phyloP scores from a whole-genome alignment of 2,113 vertebrate species.

The Oostethus manadensis region DNA sequence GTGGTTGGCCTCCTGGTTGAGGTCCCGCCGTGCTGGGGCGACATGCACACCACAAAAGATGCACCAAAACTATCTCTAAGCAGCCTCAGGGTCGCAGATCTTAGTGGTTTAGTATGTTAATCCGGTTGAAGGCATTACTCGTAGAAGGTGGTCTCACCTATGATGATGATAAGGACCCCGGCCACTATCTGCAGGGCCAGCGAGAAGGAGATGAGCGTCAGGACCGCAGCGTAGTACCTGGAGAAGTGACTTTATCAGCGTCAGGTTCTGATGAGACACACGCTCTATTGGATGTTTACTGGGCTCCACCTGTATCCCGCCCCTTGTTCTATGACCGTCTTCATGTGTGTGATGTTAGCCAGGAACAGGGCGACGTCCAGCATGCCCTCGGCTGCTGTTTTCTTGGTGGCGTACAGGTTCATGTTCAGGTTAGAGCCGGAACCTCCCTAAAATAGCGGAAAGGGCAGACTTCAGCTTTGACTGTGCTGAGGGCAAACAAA shows the following conservation, averaged over 20 bases:
- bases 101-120: conserved; percentile 50
- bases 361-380: conserved; percentile 84
- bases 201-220: conserved; percentile 83
- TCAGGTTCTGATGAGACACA: not conserved
- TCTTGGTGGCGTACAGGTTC: conserved; percentile 89
- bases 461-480: not conserved
- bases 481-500: not conserved
- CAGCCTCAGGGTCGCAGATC: not conserved
- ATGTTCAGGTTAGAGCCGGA: conserved; percentile 71
- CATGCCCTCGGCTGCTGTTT: conserved; percentile 87
- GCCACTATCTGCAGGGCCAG: conserved; percentile 81
- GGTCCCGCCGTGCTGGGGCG: conserved; percentile 79
- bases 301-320: conserved; percentile 61
- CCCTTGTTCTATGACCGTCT: conserved; percentile 83
- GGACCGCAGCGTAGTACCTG: conserved; percentile 76
- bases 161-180: conserved; percentile 81
- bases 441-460: not conserved
- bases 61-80: not conserved
- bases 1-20: conserved; percentile 80
- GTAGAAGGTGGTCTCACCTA: conserved; percentile 69
- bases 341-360: conserved; percentile 84
- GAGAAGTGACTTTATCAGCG: not conserved
- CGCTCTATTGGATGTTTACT: not conserved
- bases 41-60: conserved; percentile 13
- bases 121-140: conserved; percentile 2